Base-by-base conservation (phyloP, 2,113 vertebrate genomes). In the human region DNA sequence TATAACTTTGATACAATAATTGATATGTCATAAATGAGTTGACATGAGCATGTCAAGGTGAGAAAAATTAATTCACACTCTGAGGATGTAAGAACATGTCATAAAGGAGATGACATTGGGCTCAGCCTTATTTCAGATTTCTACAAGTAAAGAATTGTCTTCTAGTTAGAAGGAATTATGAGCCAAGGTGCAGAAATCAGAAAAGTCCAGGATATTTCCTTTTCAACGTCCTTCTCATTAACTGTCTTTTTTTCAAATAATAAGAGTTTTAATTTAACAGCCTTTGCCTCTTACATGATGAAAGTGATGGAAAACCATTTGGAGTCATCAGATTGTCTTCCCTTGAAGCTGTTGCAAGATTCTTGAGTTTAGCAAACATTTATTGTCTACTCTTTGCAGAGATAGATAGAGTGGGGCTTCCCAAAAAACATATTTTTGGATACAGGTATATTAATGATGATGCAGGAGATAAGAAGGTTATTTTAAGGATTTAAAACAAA, bases 61-160 rank as follows among this genome's bases (percentile, higher is more conserved):
- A 81, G 76, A 70, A n/a, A 35, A 80, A 57, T 35, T 59, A 76
- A 59, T 35, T 89, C 72, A 93, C 22, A 17, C 18, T 86, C 12
- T 75, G 57, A 38, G 38, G 23, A 50, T 50, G 25, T 35, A 89
- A 82, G 32, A 89, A 94, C 14, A 30, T 45, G 27, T 83, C 40
- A 35, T 55, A 40, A 78, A 83, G 32, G 72, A 94, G 59, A 72
- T 76, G 75, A n/a, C 75, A 61, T 48, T 70, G n/a, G 66, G 6
- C 30, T 89, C 50, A 86, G 25, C 40, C 43, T 94, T 55, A 64
- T 76, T 96, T 87, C 45, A 93, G 20, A 87, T 92, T 90, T 93
- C 12, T 87, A 6, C 11, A 76, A 73, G 17, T 85, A 14, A 30
- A 76, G 40, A 95, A 80, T 6, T 80, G n/a, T 57, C 61, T 85